Evolutionary conservation across 2,113 vertebrate genomes (phyloP).

Genomic region (Lamprotornis superbus): DNA sequence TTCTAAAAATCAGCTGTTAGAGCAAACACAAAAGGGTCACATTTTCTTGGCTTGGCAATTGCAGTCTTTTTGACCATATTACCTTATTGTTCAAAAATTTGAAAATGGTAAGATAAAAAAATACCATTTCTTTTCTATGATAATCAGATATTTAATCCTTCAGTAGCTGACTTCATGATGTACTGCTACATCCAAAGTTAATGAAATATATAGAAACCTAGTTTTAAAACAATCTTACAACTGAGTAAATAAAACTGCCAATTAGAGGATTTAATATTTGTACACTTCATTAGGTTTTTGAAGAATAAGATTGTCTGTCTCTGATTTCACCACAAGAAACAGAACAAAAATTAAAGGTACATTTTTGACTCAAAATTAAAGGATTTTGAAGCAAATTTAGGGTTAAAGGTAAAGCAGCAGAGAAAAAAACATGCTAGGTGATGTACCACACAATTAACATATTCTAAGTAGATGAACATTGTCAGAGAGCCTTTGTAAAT

Average conservation of each 20-base stretch:
- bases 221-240: not conserved
- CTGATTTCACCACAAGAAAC: not conserved
- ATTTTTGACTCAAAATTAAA: not conserved
- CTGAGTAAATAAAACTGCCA: not conserved
- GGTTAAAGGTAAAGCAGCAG: not conserved
- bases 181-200: not conserved
- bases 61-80: not conserved
- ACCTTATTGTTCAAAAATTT: not conserved
- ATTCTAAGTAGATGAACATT: not conserved
- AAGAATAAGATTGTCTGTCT: not conserved
- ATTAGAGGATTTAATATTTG: not conserved
- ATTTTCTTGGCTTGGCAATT: not conserved
- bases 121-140: not conserved
- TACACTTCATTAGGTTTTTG: not conserved
- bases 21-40: not conserved
- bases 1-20: not conserved
- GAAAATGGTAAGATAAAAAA: not conserved
- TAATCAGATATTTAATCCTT: not conserved
- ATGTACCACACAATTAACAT: not conserved
- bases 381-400: not conserved
- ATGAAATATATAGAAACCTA: not conserved
- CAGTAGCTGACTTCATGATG: not conserved
- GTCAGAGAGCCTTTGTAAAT: not conserved
- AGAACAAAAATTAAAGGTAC: not conserved
- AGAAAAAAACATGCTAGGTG: not conserved